Evolutionary conservation across 2,113 vertebrate species (phyloP).

Genomic region (Rhineura floridana): DNA sequence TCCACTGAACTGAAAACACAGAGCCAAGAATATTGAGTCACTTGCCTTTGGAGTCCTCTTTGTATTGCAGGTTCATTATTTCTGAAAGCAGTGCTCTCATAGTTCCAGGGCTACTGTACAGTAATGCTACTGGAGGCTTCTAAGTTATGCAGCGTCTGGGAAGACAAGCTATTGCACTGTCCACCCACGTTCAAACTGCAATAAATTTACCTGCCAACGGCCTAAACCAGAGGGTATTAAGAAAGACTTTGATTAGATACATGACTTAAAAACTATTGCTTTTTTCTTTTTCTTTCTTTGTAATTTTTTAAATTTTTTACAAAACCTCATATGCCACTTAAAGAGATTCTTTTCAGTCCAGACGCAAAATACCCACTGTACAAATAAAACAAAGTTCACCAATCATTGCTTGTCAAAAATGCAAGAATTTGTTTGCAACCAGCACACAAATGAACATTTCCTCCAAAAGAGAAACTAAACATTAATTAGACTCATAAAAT

Average conservation of each 20-base stretch:
- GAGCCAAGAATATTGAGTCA: slow-evolving; percentile 51
- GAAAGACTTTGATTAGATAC: slow-evolving; percentile 61
- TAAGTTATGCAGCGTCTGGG: slow-evolving; percentile 5
- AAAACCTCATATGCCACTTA: slow-evolving; percentile 16
- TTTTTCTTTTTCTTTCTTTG: slow-evolving; percentile 42
- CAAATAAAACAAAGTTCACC: slow-evolving; percentile 53
- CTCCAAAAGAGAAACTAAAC: slow-evolving; percentile 75
- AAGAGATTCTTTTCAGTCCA: slow-evolving; percentile 36
- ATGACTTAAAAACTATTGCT: slow-evolving; percentile 61
- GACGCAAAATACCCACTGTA: slow-evolving; percentile 56
- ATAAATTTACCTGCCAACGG: slow-evolving; percentile 49
- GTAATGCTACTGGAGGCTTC: slow-evolving; percentile 21
- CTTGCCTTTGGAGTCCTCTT: slow-evolving; percentile 59
- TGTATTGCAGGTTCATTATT: slow-evolving; percentile 47
- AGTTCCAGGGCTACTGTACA: neutral
- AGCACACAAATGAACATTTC: slow-evolving; percentile 66
- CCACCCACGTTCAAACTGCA: slow-evolving; percentile 38
- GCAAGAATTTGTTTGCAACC: slow-evolving; percentile 40
- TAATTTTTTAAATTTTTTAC: neutral
- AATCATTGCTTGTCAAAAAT: slow-evolving; percentile 57
- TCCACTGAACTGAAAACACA: slow-evolving; percentile 53
- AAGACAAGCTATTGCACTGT: slow-evolving; percentile 54
- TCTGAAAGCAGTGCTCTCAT: slow-evolving; percentile 48
- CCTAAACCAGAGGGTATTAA: slow-evolving; percentile 48
- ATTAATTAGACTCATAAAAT: slow-evolving; percentile 66